Base-by-base conservation (phyloP, 2,888 invertebrate genomes). In the Aleiodes testaceus region DNA sequence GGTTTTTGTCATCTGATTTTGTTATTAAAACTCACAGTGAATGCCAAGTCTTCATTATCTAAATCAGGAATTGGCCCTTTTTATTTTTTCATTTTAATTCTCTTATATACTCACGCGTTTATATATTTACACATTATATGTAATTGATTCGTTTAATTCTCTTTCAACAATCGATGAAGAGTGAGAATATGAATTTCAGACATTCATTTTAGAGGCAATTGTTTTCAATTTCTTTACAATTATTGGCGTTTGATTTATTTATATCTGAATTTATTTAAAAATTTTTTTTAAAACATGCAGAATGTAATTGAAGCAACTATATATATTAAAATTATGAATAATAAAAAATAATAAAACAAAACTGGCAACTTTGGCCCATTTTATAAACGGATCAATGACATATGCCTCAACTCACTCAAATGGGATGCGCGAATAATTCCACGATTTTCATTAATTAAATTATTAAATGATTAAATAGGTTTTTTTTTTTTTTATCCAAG, bases 21-120 rank as follows among this genome's bases (percentile, higher is more conserved):
- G 45, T 14, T 52, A 69, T 53, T 20, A 64, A 65, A 64, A 36
- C 59, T 20, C 49, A 55, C 30, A 45, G 16, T 36, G 16, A 55
- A 65, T 49, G 30, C 53, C 42, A 30, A 18, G 4, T 44, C 7
- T 53, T 26, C 16, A 22, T 26, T 14, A 42, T 50, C n/a, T 47
- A 18, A 53, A 3, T 61, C 53, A 64, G 30, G 61, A 55, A 59
- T 66, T 53, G 42, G 36, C 52, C 52, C 66, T 67, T 66, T 68
- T 59, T 71, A 64, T 65, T 45, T 49, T 73, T 80, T 75, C 5
- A 26, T n/a, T n/a, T n/a, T n/a, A 26, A 78, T 72, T 70, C 71
- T 69, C 68, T 44, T 52, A 72, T 65, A 66, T 66, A 75, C 75
- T 55, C 44, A 55, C 49, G 18, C 22, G 47, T 61, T 47, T 61